Evolutionary conservation across 2,888 invertebrate species (phyloP), one percentile per base, ranked within the genome.

Genomic region (Stictocephala bisonia): DNA sequence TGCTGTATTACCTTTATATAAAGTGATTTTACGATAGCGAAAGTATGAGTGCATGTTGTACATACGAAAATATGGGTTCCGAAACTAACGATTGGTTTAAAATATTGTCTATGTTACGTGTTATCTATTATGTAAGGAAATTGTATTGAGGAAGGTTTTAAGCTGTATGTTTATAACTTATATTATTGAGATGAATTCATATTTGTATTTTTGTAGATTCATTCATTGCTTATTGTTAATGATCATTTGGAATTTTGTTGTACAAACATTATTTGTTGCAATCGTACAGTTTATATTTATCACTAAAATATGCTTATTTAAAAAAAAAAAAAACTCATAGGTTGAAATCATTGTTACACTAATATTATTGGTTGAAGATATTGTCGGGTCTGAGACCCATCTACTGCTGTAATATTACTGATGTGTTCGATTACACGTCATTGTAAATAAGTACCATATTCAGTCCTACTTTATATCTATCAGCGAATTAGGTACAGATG

Each of bases 121-220:
- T 64, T 64, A 64, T 64, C 64, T 64, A 64, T 64, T 64, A 44
- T 64, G 24, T 64, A 64, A 64, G 64, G 44, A 64, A 44, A 44
- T 27, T 44, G 64, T 64, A 44, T 64, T 40, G 24, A 64, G 24
- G 64, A 64, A 44, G 44, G 44, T 64, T 64, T 58, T 64, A 40
- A 44, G 41, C 40, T 64, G 64, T 64, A 64, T 44, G 64, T 64
- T 64, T 64, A 64, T 64, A 64, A 44, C 44, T n/a, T n/a, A n/a
- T 44, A 64, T 64, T 44, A 64, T n/a, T 44, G 41, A 64, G 40
- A 64, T 64, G 64, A 27, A n/a, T 60, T 60, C 60, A 60, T 60
- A 64, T 64, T 64, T 64, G 64, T 64, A 64, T 64, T 64, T 64
- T 64, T 64, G 64, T 64, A 64, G 64, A 41, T 64, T 64, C n/a